phyloP scores from a whole-genome alignment of 2,797 vertebrate species.

The Poeciliopsis turneri region DNA sequence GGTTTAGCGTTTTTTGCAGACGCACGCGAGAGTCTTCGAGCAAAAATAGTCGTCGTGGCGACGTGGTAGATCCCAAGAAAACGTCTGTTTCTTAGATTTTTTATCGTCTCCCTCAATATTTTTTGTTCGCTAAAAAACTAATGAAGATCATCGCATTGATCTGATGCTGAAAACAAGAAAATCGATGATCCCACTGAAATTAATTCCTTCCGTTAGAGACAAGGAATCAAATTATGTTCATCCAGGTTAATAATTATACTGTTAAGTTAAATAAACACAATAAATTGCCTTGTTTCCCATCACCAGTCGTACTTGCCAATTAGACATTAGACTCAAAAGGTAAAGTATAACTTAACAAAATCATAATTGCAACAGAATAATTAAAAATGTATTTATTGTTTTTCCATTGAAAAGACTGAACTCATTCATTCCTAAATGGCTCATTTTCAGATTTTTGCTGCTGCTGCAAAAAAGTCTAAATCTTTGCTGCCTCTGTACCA shows the following conservation, averaged over 20 bases:
- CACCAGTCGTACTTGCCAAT: neutral
- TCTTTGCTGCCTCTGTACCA: neutral
- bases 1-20: neutral
- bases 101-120: neutral
- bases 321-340: neutral
- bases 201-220: too few species aligned
- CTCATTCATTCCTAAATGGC: neutral
- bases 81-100: neutral
- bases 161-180: too few species aligned
- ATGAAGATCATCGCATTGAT: neutral
- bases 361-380: neutral
- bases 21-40: neutral
- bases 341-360: neutral
- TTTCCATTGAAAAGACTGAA: neutral
- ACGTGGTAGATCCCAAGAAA: neutral
- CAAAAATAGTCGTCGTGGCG: neutral
- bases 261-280: too few species aligned
- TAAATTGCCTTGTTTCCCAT: neutral
- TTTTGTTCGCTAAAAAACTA: neutral
- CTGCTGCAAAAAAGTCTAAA: neutral
- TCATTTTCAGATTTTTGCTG: neutral
- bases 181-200: too few species aligned
- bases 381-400: neutral
- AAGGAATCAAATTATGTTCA: too few species aligned
- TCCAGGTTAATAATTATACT: too few species aligned